phyloP scores from a whole-genome alignment of 2,113 vertebrate species.

The Crocuta crocuta region DNA sequence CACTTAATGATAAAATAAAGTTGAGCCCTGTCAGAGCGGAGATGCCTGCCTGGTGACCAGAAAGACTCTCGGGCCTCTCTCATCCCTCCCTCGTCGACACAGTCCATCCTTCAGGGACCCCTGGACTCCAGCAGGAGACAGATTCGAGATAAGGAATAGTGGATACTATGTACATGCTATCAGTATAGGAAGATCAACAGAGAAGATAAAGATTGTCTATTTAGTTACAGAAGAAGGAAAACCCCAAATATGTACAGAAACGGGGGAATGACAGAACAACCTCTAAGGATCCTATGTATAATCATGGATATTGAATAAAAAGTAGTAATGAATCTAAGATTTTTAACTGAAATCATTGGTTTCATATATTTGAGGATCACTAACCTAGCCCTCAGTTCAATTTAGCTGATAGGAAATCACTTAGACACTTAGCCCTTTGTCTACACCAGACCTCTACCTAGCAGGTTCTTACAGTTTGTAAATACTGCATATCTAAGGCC shows the following conservation, averaged over 20 bases:
- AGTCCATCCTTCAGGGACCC: no score
- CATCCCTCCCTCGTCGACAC: no score
- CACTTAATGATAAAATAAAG: no score
- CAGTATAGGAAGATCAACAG: neutral
- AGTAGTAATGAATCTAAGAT: conserved; percentile 31
- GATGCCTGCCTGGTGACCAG: no score
- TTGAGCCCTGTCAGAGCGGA: no score
- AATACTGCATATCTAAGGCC: no score
- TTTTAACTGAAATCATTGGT: neutral
- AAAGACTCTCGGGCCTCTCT: no score
- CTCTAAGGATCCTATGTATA: neutral
- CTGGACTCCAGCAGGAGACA: no score
- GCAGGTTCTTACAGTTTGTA: no score
- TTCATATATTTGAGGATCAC: conserved; percentile 17
- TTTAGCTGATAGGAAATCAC: neutral
- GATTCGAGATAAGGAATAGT: neutral
- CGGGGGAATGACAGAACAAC: neutral
- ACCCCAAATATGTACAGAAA: neutral
- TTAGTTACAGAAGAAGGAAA: conserved; percentile 43
- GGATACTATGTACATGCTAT: neutral
- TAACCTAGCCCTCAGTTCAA: neutral
- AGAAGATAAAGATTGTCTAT: conserved; percentile 16
- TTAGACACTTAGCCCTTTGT: neutral
- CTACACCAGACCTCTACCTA: neutral
- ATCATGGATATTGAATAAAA: neutral